These are phyloP conservation scores for Zonitis immaculata DNA, from an alignment of 2,888 invertebrate genomes.

Conservation along the genomic window DNA sequence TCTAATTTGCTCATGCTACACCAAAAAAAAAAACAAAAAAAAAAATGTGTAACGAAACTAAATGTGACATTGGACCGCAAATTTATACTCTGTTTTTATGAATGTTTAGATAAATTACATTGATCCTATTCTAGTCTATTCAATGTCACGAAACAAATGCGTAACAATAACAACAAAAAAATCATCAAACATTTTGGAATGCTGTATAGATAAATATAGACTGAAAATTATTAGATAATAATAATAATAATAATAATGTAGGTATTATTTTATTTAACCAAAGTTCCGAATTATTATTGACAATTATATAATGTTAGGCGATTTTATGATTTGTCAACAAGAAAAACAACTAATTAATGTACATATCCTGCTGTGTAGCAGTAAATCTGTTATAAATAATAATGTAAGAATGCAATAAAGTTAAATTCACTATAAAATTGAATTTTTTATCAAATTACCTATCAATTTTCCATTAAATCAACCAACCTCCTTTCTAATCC, in stretches of 20 bases:
- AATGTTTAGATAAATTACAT: too few species aligned
- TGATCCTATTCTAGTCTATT: too few species aligned
- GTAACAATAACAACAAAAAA: too few species aligned
- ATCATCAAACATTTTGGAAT: too few species aligned
- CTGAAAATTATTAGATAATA: too few species aligned
- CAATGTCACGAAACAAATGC: too few species aligned
- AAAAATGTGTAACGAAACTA: too few species aligned
- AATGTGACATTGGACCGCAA: not conserved
- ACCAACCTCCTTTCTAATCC: too few species aligned
- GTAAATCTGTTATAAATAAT: constrained; percentile 22
- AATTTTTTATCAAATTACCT: not conserved
- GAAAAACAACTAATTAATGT: constrained; percentile 29
- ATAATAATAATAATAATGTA: too few species aligned
- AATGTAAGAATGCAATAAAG: constrained; percentile 16
- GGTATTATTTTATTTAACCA: too few species aligned
- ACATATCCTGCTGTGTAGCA: constrained; percentile 30
- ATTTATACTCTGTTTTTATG: too few species aligned
- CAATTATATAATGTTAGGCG: constrained; percentile 19
- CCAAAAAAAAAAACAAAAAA: not conserved
- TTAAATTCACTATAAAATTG: constrained; percentile 16
- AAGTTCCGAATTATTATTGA: constrained; percentile 7
- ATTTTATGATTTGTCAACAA: constrained; percentile 1
- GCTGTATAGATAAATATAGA: too few species aligned
- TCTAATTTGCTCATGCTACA: not conserved
- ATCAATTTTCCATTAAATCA: not conserved